These are phyloP conservation scores for Malurus leucopterus DNA, from an alignment of 2,797 vertebrate species.

Conservation along the genomic window DNA sequence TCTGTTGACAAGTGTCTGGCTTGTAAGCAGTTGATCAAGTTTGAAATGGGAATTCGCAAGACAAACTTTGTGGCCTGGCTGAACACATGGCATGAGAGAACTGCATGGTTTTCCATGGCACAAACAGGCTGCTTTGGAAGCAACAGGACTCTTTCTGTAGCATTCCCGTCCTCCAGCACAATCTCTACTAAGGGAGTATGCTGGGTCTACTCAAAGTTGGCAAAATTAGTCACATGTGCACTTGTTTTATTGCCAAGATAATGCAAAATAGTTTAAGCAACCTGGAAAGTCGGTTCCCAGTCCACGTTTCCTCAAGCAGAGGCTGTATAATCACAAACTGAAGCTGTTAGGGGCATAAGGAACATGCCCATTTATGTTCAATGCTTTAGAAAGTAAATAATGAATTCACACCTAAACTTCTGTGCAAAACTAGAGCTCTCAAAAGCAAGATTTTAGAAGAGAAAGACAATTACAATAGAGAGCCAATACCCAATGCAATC, in stretches of 20 bases:
- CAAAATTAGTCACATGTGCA: background rate
- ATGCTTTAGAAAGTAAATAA: background rate
- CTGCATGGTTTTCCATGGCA: background rate
- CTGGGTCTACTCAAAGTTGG: background rate
- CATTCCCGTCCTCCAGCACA: background rate
- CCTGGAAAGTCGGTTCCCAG: background rate
- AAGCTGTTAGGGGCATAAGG: background rate
- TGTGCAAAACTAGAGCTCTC: background rate
- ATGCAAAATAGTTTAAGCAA: background rate
- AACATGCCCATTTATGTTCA: background rate
- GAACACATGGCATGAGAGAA: background rate
- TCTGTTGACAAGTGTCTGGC: background rate
- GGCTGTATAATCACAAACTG: background rate
- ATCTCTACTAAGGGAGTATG: background rate
- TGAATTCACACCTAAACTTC: background rate
- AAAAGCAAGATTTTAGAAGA: background rate
- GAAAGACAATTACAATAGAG: background rate
- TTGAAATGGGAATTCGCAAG: background rate
- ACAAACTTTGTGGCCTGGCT: background rate
- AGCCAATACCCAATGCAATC: background rate
- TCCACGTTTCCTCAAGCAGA: background rate
- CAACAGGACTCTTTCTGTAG: background rate
- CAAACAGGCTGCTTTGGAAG: background rate
- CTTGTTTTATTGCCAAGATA: background rate
- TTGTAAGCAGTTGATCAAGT: background rate